A percentile compares a stretch with the other conserved stretches of the same genome.
phyloP scores from a whole-genome alignment of 2,888 invertebrate genomes.

The Lissonota sp. region DNA sequence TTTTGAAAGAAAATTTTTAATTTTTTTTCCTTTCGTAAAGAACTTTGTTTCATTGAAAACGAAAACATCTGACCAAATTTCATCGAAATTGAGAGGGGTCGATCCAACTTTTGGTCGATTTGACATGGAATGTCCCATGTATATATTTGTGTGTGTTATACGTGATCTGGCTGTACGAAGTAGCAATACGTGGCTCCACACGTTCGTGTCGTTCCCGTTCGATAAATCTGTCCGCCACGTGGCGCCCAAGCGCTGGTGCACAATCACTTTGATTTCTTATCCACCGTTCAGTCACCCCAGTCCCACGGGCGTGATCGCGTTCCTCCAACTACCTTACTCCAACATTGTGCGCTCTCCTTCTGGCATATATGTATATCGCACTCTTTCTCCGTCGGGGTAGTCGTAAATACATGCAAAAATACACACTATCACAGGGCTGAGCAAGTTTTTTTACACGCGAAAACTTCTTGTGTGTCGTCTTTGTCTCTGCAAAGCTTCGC shows the following conservation, averaged over 20 bases:
- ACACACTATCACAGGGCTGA: no score
- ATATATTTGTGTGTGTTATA: constrained; percentile 25
- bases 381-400: not conserved
- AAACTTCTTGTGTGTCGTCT: not conserved
- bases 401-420: constrained; percentile 4
- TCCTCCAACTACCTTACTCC: constrained; percentile 10
- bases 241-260: constrained; percentile 50
- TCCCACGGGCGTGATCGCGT: constrained; percentile 54
- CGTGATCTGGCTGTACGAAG: constrained; percentile 41
- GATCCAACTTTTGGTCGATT: no score
- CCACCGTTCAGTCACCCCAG: constrained; percentile 62
- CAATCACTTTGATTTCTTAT: constrained; percentile 66
- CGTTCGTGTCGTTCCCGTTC: constrained; percentile 58
- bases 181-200: constrained; percentile 44
- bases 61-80: no score
- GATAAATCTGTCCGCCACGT: constrained; percentile 66
- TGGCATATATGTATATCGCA: no score
- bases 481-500: constrained; percentile 23
- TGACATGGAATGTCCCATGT: constrained; percentile 5
- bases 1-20: no score
- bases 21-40: no score
- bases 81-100: no score
- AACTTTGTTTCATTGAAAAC: no score
- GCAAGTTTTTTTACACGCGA: not conserved
- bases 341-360: no score